Evolutionary conservation across 2,888 invertebrate species (phyloP).

Genomic region (Thyatira batis): DNA sequence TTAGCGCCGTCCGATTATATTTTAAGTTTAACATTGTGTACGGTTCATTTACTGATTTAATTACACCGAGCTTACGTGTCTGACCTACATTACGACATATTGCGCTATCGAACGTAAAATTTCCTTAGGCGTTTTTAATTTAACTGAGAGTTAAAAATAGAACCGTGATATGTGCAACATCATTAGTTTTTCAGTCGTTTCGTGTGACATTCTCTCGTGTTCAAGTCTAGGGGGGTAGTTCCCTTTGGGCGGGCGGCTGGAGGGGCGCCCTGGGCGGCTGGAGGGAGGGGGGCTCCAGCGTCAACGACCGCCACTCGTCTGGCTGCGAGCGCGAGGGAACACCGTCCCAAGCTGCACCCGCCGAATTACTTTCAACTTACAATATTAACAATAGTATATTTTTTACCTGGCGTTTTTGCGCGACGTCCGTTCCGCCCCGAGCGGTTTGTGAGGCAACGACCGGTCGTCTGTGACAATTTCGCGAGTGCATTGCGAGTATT

Average conservation of each 20-base stretch:
- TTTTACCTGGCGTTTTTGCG: conserved; percentile 11
- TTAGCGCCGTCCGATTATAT: conserved; percentile 11
- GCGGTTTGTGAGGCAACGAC: conserved; percentile 18
- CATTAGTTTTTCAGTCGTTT: conserved; percentile 37
- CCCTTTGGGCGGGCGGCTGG: conserved; percentile 73
- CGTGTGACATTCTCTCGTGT: conserved; percentile 35
- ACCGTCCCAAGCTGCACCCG: conserved; percentile 58
- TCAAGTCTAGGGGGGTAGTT: conserved; percentile 53
- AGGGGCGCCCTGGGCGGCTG: conserved; percentile 60
- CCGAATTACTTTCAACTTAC: conserved; percentile 45
- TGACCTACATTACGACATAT: conserved; percentile 54
- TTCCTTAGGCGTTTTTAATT: conserved; percentile 22
- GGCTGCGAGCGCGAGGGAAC: conserved; percentile 68
- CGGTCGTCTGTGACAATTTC: conserved; percentile 19
- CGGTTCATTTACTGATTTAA: conserved; percentile 21
- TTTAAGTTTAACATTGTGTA: conserved; percentile 20
- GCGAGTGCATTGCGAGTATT: conserved; percentile 26
- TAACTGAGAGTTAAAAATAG: conserved; percentile 25
- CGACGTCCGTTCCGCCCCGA: conserved; percentile 15
- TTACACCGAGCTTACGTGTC: conserved; percentile 22
- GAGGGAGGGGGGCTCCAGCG: conserved; percentile 65
- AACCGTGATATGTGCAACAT: conserved; percentile 21
- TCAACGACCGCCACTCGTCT: conserved; percentile 79
- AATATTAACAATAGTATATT: conserved; percentile 21
- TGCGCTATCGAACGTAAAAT: conserved; percentile 39